phyloP scores from a whole-genome alignment of 2,113 vertebrate genomes.

The Alethe diademata region DNA sequence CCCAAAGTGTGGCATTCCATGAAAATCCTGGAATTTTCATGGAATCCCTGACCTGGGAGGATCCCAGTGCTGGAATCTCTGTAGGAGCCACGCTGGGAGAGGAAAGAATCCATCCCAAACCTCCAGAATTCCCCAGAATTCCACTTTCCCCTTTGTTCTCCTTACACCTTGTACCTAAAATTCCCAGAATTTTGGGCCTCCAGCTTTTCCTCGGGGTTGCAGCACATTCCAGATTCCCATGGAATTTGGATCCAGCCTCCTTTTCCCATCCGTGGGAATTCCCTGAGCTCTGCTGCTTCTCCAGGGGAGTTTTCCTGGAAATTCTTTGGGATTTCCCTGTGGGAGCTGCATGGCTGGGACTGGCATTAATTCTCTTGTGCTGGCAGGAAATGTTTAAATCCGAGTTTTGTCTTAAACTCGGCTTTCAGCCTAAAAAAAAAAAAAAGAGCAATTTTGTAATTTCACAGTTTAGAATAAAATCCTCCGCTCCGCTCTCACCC shows the following conservation, averaged over 20 bases:
- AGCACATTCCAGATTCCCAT: rapidly evolving
- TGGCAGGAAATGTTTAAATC: not conserved
- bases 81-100: not conserved
- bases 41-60: not conserved
- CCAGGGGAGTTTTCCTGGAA: not conserved
- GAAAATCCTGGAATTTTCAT: not conserved
- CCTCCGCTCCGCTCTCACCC: not conserved
- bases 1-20: not conserved
- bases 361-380: not conserved
- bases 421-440: no score
- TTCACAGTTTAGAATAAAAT: not conserved
- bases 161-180: rapidly evolving
- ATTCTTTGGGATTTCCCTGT: not conserved
- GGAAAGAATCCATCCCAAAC: not conserved
- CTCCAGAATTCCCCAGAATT: not conserved
- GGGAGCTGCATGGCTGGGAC: not conserved
- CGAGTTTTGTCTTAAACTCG: not conserved
- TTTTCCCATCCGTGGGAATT: not conserved
- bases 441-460: rapidly evolving
- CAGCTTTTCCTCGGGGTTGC: not conserved
- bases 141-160: not conserved
- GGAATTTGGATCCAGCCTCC: not conserved
- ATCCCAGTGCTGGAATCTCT: not conserved
- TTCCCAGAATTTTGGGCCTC: not conserved
- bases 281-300: not conserved